phyloP scores from a whole-genome alignment of 1,140 invertebrate species.

The Portunus trituberculatus region DNA sequence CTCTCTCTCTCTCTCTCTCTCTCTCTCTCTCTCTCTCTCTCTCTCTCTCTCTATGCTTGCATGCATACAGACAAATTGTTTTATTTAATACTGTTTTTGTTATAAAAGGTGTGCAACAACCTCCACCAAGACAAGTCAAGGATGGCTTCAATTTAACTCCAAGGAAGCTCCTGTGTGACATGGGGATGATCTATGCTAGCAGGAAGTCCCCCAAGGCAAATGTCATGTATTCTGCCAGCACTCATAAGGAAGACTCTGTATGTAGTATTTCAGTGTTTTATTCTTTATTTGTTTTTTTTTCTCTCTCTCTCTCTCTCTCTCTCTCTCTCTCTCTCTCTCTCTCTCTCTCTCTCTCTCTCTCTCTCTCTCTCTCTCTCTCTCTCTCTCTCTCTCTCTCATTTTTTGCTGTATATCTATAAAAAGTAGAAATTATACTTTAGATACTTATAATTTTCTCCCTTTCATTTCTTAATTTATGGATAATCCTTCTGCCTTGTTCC shows the following conservation, averaged over 20 bases:
- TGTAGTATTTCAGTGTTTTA: background rate
- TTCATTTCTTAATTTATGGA: too few species aligned
- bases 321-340: too few species aligned
- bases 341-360: too few species aligned
- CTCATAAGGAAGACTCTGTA: conserved; percentile 31
- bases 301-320: too few species aligned
- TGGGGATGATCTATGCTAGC: conserved; percentile 1
- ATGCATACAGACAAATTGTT: too few species aligned
- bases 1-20: conserved; percentile 33
- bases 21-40: conserved; percentile 33
- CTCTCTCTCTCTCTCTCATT: too few species aligned
- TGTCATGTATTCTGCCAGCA: background rate
- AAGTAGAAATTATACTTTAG: too few species aligned
- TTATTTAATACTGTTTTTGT: background rate
- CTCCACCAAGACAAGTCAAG: background rate
- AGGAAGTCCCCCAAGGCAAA: conserved; percentile 33
- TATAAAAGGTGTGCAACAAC: background rate
- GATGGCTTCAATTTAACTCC: conserved; percentile 28
- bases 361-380: too few species aligned
- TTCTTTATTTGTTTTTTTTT: too few species aligned
- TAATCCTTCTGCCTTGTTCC: too few species aligned
- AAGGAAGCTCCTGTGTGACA: conserved; percentile 3
- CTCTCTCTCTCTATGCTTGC: background rate
- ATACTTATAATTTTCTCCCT: too few species aligned
- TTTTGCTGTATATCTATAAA: too few species aligned